A percentile compares a stretch with the other conserved stretches of the same genome.
These are phyloP conservation scores for Pteronura brasiliensis DNA, from an alignment of 2,113 vertebrate species.

Conservation along the genomic window DNA sequence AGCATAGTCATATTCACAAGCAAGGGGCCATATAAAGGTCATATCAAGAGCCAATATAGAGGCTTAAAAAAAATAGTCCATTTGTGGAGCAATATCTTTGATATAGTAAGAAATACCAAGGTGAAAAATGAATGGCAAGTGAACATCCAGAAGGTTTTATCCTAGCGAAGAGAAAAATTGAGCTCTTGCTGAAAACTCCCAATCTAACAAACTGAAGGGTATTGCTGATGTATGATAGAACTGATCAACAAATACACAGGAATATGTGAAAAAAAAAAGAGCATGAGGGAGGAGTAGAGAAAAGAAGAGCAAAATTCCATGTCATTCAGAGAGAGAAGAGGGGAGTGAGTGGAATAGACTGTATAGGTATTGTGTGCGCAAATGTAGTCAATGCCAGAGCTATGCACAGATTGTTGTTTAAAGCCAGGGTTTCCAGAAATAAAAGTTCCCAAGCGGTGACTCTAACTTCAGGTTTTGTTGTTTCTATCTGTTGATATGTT, in stretches of 20 bases:
- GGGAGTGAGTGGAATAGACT: neutral
- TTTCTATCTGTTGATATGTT: neutral
- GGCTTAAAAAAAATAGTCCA: neutral
- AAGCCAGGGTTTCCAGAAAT: neutral
- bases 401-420: neutral
- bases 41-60: neutral
- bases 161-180: neutral
- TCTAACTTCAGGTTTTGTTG: neutral
- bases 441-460: neutral
- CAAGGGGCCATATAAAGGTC: neutral
- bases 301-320: accelerated
- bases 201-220: neutral
- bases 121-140: neutral
- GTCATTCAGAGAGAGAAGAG: neutral
- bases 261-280: neutral
- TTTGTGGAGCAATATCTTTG: neutral
- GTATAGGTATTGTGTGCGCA: neutral
- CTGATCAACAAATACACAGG: neutral
- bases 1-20: neutral
- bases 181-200: neutral
- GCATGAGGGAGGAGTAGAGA: accelerated
- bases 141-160: neutral
- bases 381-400: neutral
- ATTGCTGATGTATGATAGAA: neutral
- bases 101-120: neutral